A percentile compares a stretch with the other conserved stretches of the same genome.
phyloP scores from a whole-genome alignment of 2,797 vertebrate species.

The Trachurus trachurus region DNA sequence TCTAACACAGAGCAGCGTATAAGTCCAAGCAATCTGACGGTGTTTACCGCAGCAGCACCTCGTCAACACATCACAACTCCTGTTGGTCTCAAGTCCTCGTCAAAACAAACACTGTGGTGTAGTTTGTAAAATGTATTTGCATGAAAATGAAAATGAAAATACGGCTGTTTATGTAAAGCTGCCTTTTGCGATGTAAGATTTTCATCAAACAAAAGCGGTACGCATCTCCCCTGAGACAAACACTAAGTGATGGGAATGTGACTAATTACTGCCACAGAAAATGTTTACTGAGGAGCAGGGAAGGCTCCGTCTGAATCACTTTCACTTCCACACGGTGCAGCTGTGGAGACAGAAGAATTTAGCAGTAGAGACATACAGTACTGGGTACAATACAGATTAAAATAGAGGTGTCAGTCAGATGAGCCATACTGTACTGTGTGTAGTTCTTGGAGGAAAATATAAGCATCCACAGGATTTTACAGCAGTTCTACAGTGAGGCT shows the following conservation, averaged over 20 bases:
- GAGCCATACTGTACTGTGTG: neutral
- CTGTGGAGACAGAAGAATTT: neutral
- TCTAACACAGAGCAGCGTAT: neutral
- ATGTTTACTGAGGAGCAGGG: neutral
- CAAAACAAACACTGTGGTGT: constrained; percentile 3
- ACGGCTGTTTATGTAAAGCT: constrained; percentile 26
- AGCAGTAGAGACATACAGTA: neutral
- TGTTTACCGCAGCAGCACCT: constrained; percentile 2
- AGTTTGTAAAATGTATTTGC: constrained; percentile 27
- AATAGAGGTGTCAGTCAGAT: neutral
- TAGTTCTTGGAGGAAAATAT: neutral
- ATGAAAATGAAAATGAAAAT: constrained; percentile 10
- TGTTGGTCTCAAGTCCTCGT: neutral
- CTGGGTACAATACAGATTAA: neutral
- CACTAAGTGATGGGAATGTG: constrained; percentile 30
- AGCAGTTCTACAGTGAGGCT: neutral
- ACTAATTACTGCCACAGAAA: constrained; percentile 36
- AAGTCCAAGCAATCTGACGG: neutral
- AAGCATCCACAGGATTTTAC: neutral
- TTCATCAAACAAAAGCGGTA: constrained; percentile 22
- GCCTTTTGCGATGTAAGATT: constrained; percentile 44
- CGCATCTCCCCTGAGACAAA: constrained; percentile 27
- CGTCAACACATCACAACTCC: constrained; percentile 2
- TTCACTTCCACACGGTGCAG: neutral
- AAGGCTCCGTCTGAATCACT: neutral